These are phyloP conservation scores for Bombus picipes DNA, from an alignment of 1,140 invertebrate genomes.

Conservation along the genomic window DNA sequence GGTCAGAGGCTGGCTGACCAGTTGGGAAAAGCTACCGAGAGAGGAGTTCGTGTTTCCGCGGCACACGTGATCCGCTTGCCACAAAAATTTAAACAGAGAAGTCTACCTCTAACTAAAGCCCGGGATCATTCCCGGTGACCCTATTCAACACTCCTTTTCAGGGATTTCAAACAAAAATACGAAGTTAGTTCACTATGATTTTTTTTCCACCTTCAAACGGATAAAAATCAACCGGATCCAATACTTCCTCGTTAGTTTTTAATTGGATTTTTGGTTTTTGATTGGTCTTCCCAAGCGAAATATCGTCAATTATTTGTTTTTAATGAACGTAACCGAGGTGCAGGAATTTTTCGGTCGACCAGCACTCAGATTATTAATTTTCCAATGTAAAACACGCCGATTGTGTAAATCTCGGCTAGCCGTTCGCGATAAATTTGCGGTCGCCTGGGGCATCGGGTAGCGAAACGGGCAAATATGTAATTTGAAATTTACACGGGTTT, in stretches of 20 bases:
- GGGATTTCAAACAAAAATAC: slow-evolving; percentile 28
- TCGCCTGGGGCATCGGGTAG: background rate
- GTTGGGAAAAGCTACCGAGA: background rate
- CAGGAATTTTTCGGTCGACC: background rate
- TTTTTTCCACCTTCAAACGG: background rate
- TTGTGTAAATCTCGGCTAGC: slow-evolving; percentile 15
- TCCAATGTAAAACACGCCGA: background rate
- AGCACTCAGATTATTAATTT: background rate
- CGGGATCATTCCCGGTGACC: background rate
- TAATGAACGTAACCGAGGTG: background rate
- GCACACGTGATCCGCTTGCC: background rate
- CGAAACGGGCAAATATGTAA: slow-evolving; percentile 19
- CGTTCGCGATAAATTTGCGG: slow-evolving; percentile 20
- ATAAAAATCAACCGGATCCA: background rate
- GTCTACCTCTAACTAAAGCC: background rate
- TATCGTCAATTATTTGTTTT: background rate
- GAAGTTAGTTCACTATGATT: background rate
- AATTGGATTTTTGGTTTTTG: background rate
- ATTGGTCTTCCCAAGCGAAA: too few species aligned
- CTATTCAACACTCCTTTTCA: background rate
- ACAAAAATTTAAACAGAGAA: slow-evolving; percentile 36
- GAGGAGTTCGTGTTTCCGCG: slow-evolving; percentile 7
- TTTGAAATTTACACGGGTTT: slow-evolving; percentile 23
- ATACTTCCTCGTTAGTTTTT: background rate
- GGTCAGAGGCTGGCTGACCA: background rate